phyloP scores from a whole-genome alignment of 2,113 vertebrate genomes.

The Lophius piscatorius region DNA sequence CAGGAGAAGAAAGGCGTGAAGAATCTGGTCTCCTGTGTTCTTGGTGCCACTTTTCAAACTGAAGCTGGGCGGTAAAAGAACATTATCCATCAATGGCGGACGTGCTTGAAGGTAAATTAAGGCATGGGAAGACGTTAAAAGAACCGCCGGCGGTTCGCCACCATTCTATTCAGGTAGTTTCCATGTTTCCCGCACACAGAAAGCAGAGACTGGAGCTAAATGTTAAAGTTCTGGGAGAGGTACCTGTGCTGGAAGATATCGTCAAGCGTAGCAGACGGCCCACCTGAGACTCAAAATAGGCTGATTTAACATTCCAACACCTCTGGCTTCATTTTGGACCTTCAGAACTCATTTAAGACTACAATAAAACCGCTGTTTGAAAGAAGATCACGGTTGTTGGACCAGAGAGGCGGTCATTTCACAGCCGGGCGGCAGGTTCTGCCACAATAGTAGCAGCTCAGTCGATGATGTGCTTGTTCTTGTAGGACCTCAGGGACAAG shows the following conservation, averaged over 20 bases:
- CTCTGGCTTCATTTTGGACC: background rate
- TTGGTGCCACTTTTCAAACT: slow-evolving; percentile 39
- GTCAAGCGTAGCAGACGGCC: background rate
- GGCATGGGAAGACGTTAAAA: background rate
- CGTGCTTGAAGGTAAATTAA: slow-evolving; percentile 21
- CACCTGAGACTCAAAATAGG: background rate
- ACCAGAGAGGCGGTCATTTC: background rate
- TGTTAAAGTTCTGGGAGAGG: background rate
- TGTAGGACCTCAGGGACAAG: too few relatives aligned
- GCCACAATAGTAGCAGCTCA: too few relatives aligned
- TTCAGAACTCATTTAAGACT: background rate
- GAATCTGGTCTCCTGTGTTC: slow-evolving; percentile 49
- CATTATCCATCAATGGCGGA: slow-evolving; percentile 29
- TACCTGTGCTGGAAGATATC: background rate
- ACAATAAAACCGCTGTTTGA: background rate
- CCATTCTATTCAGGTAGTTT: background rate
- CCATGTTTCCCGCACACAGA: background rate
- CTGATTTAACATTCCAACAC: background rate
- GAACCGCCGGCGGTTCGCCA: background rate
- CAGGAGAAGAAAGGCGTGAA: slow-evolving; percentile 48
- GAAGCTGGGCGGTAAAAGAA: slow-evolving; percentile 24
- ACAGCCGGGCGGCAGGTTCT: too few relatives aligned
- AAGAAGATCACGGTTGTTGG: background rate
- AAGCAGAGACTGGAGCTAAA: background rate
- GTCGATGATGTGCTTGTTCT: too few relatives aligned